A percentile compares a stretch with the other conserved stretches of the same genome.
phyloP scores from a whole-genome alignment of 1,140 invertebrate genomes.

The Tigriopus japonicus region DNA sequence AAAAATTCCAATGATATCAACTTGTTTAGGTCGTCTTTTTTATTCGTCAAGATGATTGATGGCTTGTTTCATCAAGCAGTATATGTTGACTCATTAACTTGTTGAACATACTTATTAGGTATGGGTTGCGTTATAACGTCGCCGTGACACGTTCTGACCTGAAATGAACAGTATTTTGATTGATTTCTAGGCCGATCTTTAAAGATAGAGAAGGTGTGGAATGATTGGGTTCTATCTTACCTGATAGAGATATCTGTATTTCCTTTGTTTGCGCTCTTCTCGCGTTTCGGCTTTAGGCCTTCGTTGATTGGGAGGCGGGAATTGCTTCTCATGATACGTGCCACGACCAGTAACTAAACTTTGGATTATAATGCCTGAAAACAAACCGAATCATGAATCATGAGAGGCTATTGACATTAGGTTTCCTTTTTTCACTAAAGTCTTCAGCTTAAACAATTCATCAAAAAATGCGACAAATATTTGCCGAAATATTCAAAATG shows the following conservation, averaged over 20 bases:
- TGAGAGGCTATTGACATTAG: too few relatives aligned
- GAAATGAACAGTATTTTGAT: background rate
- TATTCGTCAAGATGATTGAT: too few relatives aligned
- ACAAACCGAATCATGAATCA: background rate
- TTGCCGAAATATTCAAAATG: too few relatives aligned
- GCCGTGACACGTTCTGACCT: constrained; percentile 57
- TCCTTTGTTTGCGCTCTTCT: constrained; percentile 53
- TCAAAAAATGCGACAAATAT: too few relatives aligned
- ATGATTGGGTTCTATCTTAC: background rate
- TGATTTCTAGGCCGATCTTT: too few relatives aligned
- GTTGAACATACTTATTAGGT: constrained; percentile 3
- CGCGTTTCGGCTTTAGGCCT: constrained; percentile 38
- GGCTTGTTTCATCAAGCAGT: too few relatives aligned
- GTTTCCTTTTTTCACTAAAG: too few relatives aligned
- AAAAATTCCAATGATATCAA: too few relatives aligned
- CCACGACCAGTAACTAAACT: constrained; percentile 46
- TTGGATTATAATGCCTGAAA: constrained; percentile 35
- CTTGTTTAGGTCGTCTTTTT: too few relatives aligned
- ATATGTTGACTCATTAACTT: background rate
- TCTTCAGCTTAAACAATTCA: too few relatives aligned
- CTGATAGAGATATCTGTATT: constrained; percentile 72
- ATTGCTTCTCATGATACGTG: constrained; percentile 35
- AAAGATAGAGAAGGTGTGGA: too few relatives aligned
- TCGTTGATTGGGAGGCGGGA: constrained; percentile 31
- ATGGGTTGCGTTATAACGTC: constrained; percentile 59